A percentile compares a stretch with the other conserved stretches of the same genome.
These are phyloP conservation scores for Anas platyrhynchos DNA, from an alignment of 2,113 vertebrate genomes.

Conservation along the genomic window DNA sequence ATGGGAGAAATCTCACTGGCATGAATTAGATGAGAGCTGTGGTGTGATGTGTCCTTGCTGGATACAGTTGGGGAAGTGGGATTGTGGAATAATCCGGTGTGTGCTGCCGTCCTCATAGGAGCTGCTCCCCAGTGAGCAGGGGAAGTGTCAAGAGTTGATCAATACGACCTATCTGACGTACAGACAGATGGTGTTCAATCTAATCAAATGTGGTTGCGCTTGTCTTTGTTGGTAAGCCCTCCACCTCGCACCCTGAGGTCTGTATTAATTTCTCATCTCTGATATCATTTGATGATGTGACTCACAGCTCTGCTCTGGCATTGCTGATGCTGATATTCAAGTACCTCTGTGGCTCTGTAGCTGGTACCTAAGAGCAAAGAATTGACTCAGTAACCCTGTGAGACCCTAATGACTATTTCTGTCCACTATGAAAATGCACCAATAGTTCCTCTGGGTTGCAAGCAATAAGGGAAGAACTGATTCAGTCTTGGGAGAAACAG, in stretches of 20 bases:
- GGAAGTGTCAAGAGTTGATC: not conserved
- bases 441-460: not conserved
- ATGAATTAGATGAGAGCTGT: not conserved
- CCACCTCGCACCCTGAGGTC: not conserved
- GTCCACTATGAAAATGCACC: too few relatives aligned
- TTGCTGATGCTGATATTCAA: not conserved
- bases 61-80: rapidly evolving
- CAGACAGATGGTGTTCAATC: not conserved
- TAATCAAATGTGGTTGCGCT: not conserved
- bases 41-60: not conserved
- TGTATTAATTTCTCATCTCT: not conserved
- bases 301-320: not conserved
- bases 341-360: not conserved
- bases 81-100: not conserved
- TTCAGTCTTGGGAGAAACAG: not conserved
- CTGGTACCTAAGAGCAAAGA: not conserved
- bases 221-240: not conserved
- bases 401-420: not conserved
- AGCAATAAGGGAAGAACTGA: not conserved
- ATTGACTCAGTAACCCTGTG: not conserved
- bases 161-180: not conserved
- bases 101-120: not conserved
- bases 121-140: not conserved
- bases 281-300: not conserved
- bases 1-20: not conserved